Conservation (phyloP, 2,888 invertebrate species). For the Cosmia pyralina region DNA sequence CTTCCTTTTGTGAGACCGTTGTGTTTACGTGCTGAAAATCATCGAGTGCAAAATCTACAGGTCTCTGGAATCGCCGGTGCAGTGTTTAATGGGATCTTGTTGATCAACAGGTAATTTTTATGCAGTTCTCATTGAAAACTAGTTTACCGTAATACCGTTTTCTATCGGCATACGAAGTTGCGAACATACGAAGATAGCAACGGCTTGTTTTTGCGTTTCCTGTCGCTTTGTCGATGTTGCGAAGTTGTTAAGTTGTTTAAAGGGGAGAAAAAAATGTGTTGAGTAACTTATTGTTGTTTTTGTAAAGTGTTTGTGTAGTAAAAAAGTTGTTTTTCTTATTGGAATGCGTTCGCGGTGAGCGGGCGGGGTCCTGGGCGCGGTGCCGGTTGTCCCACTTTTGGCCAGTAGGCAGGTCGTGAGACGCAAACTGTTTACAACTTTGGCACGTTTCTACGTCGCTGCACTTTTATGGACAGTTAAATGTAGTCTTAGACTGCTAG, state of each 20-base stretch:
- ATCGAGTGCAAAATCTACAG: constrained; percentile 76
- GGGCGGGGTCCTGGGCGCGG: constrained; percentile 83
- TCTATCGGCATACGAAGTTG: constrained; percentile 22
- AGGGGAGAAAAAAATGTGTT: constrained; percentile 28
- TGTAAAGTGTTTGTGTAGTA: constrained; percentile 49
- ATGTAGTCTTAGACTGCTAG: constrained; percentile 27
- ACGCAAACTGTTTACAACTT: constrained; percentile 65
- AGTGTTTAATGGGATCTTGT: constrained; percentile 89
- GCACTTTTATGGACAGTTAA: constrained; percentile 52
- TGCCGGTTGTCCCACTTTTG: constrained; percentile 84
- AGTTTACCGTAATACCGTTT: constrained; percentile 50
- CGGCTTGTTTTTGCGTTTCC: constrained; percentile 57
- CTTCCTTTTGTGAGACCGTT: constrained; percentile 86
- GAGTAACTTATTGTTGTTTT: constrained; percentile 40
- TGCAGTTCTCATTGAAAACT: constrained; percentile 55
- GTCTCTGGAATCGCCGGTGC: constrained; percentile 78
- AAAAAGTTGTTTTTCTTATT: constrained; percentile 67
- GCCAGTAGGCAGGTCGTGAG: constrained; percentile 62
- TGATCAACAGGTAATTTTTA: constrained; percentile 83
- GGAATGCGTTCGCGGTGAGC: constrained; percentile 71
- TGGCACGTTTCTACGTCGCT: constrained; percentile 61
- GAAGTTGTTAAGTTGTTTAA: constrained; percentile 38
- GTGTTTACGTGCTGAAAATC: constrained; percentile 86
- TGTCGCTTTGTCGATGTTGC: constrained; percentile 51
- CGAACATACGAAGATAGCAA: constrained; percentile 32